Evolutionary conservation across 2,113 vertebrate genomes (phyloP), one percentile per base, ranked within the genome.

Genomic region (Tragelaphus imberbis): DNA sequence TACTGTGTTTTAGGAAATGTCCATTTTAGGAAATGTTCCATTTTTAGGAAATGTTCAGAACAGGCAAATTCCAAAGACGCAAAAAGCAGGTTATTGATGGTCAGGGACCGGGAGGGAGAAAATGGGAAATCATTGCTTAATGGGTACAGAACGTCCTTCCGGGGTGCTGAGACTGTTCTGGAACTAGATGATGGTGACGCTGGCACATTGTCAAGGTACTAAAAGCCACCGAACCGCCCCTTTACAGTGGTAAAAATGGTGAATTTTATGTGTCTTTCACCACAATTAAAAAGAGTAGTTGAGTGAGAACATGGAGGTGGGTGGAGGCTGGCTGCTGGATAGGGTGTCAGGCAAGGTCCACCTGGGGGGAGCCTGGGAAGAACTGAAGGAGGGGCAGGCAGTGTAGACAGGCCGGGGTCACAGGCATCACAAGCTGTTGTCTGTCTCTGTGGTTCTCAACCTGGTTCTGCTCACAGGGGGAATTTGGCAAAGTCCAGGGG

Each of bases 141-240:
- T 13, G 7, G 4, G 13, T 2, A 12, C 1, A 6, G 21, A 27
- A 61, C 3, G 77, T 88, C 68, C 27, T 82, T 51, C 17, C 0
- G 36, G 53, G 21, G 1, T 13, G 33, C 53, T 28, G 19, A 58
- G 16, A 58, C 27, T 16, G 27, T 36, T 68, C 44, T 63, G 16
- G 63, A 65, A 75, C 51, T 9, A 40, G 16, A 44, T 1, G 3
- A 23, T 23, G 9, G 28, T 2, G 47, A 25, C 6, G 58, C 11
- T 15, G 13, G 12, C 8, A 25, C 11, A 8, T 1, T 16, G 44
- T 12, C n/a, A 2, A 33, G 3, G 27, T 2, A 9, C 36, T 17
- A 44, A 63, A 82, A 23, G 30, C 21, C 59, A 56, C 19, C 0
- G 44, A 44, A 40, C 7, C 1, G 21, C 7, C 36, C 21, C 30